These are phyloP conservation scores for Hoplostethus mediterraneus DNA, from an alignment of 2,797 vertebrate genomes.

Conservation along the genomic window DNA sequence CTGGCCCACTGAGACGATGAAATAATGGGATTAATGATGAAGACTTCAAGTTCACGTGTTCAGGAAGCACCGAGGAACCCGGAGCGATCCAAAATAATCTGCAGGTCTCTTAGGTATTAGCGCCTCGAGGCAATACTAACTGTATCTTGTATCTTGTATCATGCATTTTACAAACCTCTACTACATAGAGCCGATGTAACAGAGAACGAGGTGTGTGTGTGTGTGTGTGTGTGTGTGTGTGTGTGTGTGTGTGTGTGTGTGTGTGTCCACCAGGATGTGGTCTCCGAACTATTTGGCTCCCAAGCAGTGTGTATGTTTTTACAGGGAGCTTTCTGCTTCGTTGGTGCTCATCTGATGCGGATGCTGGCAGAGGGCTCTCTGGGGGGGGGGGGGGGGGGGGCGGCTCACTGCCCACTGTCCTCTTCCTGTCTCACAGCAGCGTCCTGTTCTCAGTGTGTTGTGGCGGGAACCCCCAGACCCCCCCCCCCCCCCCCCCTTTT, in stretches of 20 bases:
- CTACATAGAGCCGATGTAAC: conserved; percentile 8
- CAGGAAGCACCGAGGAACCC: conserved; percentile 17
- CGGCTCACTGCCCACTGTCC: background rate
- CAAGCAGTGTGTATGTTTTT: conserved; percentile 28
- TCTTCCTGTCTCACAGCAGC: conserved; percentile 29
- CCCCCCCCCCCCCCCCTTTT: conserved; percentile 9
- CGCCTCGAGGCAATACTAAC: background rate
- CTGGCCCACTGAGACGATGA: conserved; percentile 58
- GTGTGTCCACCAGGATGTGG: background rate
- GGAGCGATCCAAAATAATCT: conserved; percentile 10
- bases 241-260: background rate
- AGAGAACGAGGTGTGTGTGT: conserved; percentile 31
- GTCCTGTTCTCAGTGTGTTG: conserved; percentile 72
- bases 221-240: conserved; percentile 7
- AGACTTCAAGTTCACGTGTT: conserved; percentile 33
- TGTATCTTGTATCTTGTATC: conserved; percentile 6
- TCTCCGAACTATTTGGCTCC: conserved; percentile 15
- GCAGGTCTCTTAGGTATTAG: background rate
- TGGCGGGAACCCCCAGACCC: conserved; percentile 11
- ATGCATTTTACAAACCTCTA: background rate
- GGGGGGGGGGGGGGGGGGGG: conserved; percentile 17
- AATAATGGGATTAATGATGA: conserved; percentile 68
- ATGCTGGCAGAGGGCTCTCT: conserved; percentile 18
- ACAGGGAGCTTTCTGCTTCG: conserved; percentile 24
- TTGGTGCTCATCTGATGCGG: conserved; percentile 35